These are phyloP conservation scores for Bambusicola thoracicus DNA, from an alignment of 2,113 vertebrate genomes.

Conservation along the genomic window DNA sequence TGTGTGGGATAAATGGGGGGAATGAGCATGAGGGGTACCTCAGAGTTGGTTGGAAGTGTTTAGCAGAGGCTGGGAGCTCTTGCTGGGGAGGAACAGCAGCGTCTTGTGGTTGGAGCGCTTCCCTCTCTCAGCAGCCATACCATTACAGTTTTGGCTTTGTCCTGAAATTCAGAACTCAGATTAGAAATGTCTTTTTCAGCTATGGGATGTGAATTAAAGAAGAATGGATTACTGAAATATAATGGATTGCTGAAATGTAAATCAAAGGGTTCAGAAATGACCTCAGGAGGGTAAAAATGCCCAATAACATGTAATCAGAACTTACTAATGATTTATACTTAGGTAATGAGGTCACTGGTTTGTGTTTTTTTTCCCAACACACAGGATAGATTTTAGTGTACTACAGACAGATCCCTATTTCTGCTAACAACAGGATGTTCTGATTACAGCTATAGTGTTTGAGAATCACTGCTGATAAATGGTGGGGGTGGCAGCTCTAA, in stretches of 20 bases:
- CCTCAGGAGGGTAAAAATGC: neutral
- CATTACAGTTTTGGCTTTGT: rapidly evolving
- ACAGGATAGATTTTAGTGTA: neutral
- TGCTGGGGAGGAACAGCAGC: neutral
- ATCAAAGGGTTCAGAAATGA: neutral
- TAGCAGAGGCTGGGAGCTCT: neutral
- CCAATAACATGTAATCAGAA: neutral
- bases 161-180: neutral
- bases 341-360: neutral
- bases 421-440: neutral
- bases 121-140: neutral
- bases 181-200: neutral
- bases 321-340: neutral
- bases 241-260: neutral
- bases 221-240: neutral
- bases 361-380: neutral
- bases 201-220: neutral
- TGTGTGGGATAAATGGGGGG: neutral
- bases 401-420: neutral
- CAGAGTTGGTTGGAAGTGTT: neutral
- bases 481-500: slow-evolving; percentile 2
- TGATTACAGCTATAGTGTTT: neutral
- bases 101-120: neutral
- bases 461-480: neutral
- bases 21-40: neutral